Evolutionary conservation across 2,797 vertebrate genomes (phyloP).

Genomic region (Falco biarmicus): DNA sequence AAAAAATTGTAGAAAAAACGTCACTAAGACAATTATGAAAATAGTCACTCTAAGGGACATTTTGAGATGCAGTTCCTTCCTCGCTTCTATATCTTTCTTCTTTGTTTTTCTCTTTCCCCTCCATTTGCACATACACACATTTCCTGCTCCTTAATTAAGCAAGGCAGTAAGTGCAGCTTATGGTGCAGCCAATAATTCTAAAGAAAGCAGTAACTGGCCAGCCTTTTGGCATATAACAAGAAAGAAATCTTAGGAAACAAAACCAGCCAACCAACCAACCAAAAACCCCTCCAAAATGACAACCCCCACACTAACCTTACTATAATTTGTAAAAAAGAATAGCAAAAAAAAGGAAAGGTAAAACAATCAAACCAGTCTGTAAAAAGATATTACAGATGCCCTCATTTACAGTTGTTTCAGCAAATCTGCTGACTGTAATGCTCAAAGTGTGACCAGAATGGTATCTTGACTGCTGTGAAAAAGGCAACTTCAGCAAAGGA

Average conservation of each 20-base stretch:
- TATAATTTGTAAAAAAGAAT: background rate
- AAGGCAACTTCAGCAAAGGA: background rate
- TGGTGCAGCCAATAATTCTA: background rate
- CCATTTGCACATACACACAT: background rate
- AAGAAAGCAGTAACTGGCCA: background rate
- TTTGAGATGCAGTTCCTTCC: background rate
- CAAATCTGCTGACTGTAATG: background rate
- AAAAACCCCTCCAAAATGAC: too few species aligned
- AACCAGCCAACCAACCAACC: too few species aligned
- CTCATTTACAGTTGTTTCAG: background rate
- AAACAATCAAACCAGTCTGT: background rate
- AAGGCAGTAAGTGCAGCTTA: background rate
- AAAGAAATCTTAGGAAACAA: background rate
- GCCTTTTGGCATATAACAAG: background rate
- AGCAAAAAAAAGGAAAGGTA: background rate
- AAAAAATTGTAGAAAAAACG: background rate
- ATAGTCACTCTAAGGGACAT: background rate
- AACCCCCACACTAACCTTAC: background rate
- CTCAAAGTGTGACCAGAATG: background rate
- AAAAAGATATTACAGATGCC: background rate
- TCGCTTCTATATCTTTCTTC: accelerated
- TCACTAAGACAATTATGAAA: background rate
- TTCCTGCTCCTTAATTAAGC: background rate
- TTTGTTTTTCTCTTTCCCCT: background rate
- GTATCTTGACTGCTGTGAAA: background rate